These are phyloP conservation scores for Campylorhamphus procurvoides DNA, from an alignment of 2,113 vertebrate genomes.

Conservation along the genomic window DNA sequence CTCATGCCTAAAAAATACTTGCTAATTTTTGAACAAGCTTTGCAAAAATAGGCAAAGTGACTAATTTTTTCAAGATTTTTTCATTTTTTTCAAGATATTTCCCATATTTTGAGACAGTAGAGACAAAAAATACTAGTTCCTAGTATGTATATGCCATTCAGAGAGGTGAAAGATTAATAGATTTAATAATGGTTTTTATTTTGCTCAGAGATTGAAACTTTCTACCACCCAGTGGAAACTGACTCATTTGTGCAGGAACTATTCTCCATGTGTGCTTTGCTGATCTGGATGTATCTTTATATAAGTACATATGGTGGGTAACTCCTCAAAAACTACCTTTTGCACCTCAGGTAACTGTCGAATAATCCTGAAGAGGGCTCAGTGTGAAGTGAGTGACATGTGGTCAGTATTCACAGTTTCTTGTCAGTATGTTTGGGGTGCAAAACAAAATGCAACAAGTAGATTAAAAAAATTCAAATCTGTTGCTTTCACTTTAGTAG, in stretches of 20 bases:
- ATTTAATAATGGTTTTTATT: neutral
- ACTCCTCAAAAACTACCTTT: neutral
- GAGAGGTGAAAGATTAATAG: neutral
- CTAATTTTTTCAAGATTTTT: neutral
- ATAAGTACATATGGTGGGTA: neutral
- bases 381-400: neutral
- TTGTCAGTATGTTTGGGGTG: neutral
- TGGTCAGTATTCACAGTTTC: neutral
- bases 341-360: neutral
- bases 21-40: neutral
- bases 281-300: neutral
- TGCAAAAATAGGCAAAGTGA: neutral
- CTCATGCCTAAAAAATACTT: slow-evolving; percentile 11
- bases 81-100: neutral
- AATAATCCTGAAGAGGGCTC: neutral
- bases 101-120: neutral
- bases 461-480: neutral
- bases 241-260: neutral
- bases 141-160: neutral
- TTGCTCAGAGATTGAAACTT: neutral
- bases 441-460: neutral
- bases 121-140: neutral
- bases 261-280: neutral
- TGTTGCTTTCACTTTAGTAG: neutral
- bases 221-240: neutral